Base-by-base conservation (phyloP, 2,113 vertebrate genomes). In the Ranitomeya variabilis region DNA sequence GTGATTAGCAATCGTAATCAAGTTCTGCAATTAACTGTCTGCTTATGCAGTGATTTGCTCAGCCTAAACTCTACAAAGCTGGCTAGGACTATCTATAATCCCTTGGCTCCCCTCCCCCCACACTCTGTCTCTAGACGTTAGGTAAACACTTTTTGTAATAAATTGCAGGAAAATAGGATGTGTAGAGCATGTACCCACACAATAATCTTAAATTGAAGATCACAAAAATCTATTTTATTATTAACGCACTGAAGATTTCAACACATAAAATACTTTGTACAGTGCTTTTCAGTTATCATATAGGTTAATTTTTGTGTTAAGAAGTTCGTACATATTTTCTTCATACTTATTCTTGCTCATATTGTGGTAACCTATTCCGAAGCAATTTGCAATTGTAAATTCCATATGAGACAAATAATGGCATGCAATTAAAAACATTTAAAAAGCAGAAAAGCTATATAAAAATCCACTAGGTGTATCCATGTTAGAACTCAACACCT, bases 1-100 rank as follows among this genome's bases (percentile, higher is more conserved):
- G 93, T 96, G 95, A 96, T 95, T 95, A 96, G 95, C 94, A 93
- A 93, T 94, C 93, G 94, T 94, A 96, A 95, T 96, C 95, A 96
- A 95, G 94, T 94, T 95, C 91, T 87, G 94, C 95, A 96, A 95
- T 96, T 96, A 96, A 93, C 92, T 94, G 92, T 90, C 93, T 95
- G 92, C 92, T 92, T 92, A 91, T 90, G 52, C 93, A 93, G 90
- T 92, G 93, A 95, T 95, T 94, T 93, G 91, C 90, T 94, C 89
- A 71, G 83, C 89, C 90, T 91, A 2, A 83, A 89, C 90, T 92
- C 91, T 85, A 76, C 52, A 59, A 83, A 93, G 66, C 91, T 92
- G 91, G 71, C 84, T 91, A 84, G 87, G 62, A 64, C 26, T 84
- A 79, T 85, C 60, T 79, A 60, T 88, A 88, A 88, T 88, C 80